Evolutionary conservation across 1,140 invertebrate genomes (phyloP).

Genomic region (Cyrtorhinus lividipennis): DNA sequence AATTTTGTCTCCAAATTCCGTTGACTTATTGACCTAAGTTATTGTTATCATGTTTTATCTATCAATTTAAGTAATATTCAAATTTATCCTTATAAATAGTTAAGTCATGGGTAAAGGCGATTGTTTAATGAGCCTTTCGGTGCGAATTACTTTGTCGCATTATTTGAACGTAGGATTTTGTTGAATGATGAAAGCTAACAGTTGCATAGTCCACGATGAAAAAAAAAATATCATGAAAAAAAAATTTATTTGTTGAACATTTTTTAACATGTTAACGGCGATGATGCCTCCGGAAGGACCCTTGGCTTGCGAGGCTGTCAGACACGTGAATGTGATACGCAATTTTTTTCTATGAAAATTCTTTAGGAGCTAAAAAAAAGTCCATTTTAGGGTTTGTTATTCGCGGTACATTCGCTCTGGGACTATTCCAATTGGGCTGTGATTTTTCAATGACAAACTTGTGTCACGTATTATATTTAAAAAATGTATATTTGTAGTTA

Average conservation of each 20-base stretch:
- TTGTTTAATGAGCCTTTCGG: too few species aligned
- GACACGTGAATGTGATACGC: not conserved
- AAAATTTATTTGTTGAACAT: not conserved
- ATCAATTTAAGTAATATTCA: too few species aligned
- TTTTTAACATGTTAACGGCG: not conserved
- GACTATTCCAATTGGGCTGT: constrained; percentile 23
- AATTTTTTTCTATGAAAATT: constrained; percentile 9
- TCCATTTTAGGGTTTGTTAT: constrained; percentile 19
- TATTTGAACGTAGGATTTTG: too few species aligned
- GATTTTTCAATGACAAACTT: constrained; percentile 23
- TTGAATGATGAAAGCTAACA: too few species aligned
- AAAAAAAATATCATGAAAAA: not conserved
- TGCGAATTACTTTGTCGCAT: too few species aligned
- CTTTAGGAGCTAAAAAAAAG: constrained; percentile 20
- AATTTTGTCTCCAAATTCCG: not conserved
- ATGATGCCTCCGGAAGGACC: not conserved
- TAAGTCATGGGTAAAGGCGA: too few species aligned
- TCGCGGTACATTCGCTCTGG: constrained; percentile 20
- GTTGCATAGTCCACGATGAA: not conserved
- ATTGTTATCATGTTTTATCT: not conserved
- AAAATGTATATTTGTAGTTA: constrained; percentile 20
- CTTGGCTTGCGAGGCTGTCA: not conserved
- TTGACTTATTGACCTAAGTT: not conserved
- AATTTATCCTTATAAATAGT: too few species aligned
- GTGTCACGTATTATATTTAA: constrained; percentile 20